These are phyloP conservation scores for Sinosuthora webbiana DNA, from an alignment of 2,113 vertebrate species.

Conservation along the genomic window DNA sequence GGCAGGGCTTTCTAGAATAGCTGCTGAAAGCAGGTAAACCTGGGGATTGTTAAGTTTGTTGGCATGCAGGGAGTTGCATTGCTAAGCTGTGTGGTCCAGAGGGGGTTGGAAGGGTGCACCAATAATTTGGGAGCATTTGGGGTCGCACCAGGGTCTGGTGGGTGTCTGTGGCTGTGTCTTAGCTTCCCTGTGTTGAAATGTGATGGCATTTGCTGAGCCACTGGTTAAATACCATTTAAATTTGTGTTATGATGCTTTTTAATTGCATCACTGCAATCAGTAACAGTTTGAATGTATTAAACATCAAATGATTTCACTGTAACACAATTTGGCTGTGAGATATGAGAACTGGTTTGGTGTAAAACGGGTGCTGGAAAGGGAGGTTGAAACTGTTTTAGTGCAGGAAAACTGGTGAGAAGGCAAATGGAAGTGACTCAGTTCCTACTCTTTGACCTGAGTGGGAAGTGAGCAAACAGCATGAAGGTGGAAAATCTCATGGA, in stretches of 20 bases:
- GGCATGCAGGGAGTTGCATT: neutral
- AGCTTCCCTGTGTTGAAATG: neutral
- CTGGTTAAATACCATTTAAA: neutral
- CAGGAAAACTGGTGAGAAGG: neutral
- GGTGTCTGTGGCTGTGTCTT: neutral
- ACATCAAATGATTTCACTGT: neutral
- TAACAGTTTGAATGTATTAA: neutral
- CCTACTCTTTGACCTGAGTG: neutral
- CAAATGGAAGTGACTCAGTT: neutral
- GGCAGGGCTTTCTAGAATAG: neutral
- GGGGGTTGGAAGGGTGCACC: accelerated
- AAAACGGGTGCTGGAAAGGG: neutral
- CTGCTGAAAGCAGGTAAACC: neutral
- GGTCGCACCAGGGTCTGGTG: neutral
- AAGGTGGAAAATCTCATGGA: neutral
- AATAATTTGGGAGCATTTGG: neutral
- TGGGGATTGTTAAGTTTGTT: neutral
- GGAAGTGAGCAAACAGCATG: neutral
- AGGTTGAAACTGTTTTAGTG: neutral
- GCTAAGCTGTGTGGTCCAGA: neutral
- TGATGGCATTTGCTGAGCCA: neutral
- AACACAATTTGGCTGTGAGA: neutral
- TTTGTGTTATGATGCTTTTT: neutral
- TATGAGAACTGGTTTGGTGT: neutral
- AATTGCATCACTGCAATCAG: accelerated